phyloP scores from a whole-genome alignment of 2,797 vertebrate species.

The Crocodylus rhombifer region DNA sequence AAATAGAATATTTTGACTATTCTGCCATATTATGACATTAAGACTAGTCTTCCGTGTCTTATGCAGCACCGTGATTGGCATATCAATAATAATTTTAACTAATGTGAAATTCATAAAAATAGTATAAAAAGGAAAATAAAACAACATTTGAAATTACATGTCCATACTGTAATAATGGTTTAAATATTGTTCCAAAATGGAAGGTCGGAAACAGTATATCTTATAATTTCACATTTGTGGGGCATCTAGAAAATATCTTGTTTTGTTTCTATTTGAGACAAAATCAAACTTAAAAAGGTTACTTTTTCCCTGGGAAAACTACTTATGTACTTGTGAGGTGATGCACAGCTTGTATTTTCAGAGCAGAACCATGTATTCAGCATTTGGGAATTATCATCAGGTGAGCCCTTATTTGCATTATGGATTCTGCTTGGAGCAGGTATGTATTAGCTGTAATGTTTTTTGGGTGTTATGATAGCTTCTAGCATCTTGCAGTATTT shows the following conservation, averaged over 20 bases:
- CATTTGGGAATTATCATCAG: conserved; percentile 75
- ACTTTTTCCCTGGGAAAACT: conserved; percentile 64
- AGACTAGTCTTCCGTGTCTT: too few relatives aligned
- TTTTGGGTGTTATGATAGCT: conserved; percentile 72
- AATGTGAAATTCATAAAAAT: too few relatives aligned
- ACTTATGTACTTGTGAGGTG: conserved; percentile 60
- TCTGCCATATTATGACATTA: too few relatives aligned
- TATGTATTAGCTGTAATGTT: conserved; percentile 68
- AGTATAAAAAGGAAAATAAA: too few relatives aligned
- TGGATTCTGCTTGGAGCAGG: conserved; percentile 59
- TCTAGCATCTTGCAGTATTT: conserved; percentile 68
- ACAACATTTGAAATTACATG: too few relatives aligned
- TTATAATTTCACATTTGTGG: conserved; percentile 58
- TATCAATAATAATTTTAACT: too few relatives aligned
- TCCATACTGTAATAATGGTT: too few relatives aligned
- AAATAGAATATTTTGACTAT: too few relatives aligned
- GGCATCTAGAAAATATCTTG: not conserved
- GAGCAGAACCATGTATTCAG: conserved; percentile 62
- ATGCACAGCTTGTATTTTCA: conserved; percentile 29
- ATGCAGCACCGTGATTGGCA: too few relatives aligned
- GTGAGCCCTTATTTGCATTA: conserved; percentile 67
- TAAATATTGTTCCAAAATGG: too few relatives aligned
- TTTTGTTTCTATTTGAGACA: conserved; percentile 62
- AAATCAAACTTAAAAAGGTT: conserved; percentile 67
- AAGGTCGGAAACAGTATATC: not conserved